Base-by-base conservation (phyloP, 2,113 vertebrate genomes). In the Edolisoma coerulescens region DNA sequence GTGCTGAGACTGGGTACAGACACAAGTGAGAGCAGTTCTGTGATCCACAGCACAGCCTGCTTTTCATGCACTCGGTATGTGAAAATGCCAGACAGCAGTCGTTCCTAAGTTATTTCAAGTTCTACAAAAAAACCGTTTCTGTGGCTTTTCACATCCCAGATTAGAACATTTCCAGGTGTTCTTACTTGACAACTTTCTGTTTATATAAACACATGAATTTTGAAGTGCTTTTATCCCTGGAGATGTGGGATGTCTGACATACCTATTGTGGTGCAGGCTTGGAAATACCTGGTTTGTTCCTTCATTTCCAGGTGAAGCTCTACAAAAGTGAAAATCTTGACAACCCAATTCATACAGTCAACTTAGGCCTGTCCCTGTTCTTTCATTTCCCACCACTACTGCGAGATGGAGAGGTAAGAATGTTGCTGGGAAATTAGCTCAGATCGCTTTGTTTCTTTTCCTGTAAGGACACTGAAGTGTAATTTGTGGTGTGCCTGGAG, bases 371-470 rank as follows among this genome's bases (percentile, higher is more conserved):
- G 42, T 99, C 99, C 1, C 97, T 99, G 5, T 99, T 99, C 96
- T 99, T 99, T 98, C 99, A 99, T 93, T 99, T 99, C 86, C 98
- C 99, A 13, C 99, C 99, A 1, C 97, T 99, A 81, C 99, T 99
- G 67, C 97, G 99, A 69, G 99, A 99, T 9, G 99, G 99, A 96
- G 99, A 99, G 99, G 99, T 99, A 95, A 96, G 61, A 44, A 69
- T 5, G 15, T 19, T 65, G 52, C 27, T 60, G 35, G 37, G 6
- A 56, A 67, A 37, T 67, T 23, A 44, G 17, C 18, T 81, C 23
- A 3, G 30, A 33, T 71, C 13, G 11, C 49, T 74, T 61, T 2
- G 8, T 2, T 37, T 19, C 27, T 35, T 53, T 54, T 11, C 23
- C 24, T 37, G 8, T n/a, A 2, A 73, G 60, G 30, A 67, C 42